Evolutionary conservation across 2,113 vertebrate species (phyloP), one percentile per base, ranked within the genome.

Genomic region (Epinephelus cyanopodus): DNA sequence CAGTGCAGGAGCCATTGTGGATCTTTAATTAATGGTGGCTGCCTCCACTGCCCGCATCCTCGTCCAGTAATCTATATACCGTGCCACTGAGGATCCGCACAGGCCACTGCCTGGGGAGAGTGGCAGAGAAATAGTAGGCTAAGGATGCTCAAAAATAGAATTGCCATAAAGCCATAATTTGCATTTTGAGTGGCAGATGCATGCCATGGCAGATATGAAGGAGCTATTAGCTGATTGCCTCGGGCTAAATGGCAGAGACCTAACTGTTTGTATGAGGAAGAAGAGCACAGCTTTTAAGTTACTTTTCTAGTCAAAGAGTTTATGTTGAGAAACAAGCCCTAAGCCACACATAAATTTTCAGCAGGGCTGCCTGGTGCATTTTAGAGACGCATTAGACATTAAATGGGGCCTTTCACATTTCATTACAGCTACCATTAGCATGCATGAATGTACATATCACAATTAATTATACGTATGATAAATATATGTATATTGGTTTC

Each of bases 11-110:
- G 84, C 92, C 88, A 93, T 90, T 92, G 94, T 93, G 91, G 91
- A 93, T 90, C 87, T 93, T 92, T 95, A 94, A 95, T 95, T 95
- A 94, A 95, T 95, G 93, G 89, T 54, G 48, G 79, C 86, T 91
- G 91, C 90, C 87, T 91, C 67, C 63, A 72, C 82, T 88, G 79
- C 82, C 81, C 21, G 25, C 82, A 88, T 87, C 83, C 77, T 80
- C 45, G 78, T 87, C 74, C 67, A 77, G 89, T 89, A 92, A 95
- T 95, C 94, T 88, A 93, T 93, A 92, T 68, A 82, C 76, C 56
- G 8, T n/a, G 77, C 61, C 76, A 75, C 79, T 52, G 63, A 89
- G 74, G 82, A 92, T 77, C 64, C 60, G 21, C 74, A 9, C 56
- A 75, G 76, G 64, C 71, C 61, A 79, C 52, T 53, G 77, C 62